Conservation (phyloP, 2,113 vertebrate genomes). For the Microtus richardsoni region DNA sequence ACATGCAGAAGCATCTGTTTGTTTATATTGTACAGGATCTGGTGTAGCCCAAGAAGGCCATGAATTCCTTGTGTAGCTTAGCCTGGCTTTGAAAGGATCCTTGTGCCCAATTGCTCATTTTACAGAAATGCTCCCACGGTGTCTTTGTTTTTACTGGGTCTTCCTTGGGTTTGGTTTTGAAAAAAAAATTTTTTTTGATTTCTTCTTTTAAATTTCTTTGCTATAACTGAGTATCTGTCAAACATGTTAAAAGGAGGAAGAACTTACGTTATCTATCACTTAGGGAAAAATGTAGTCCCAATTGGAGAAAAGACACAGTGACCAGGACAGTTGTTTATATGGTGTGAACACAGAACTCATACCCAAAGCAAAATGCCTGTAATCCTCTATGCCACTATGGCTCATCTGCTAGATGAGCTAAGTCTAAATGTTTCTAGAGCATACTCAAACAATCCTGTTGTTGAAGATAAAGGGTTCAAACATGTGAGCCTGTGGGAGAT, state of each 20-base stretch:
- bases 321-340: not conserved
- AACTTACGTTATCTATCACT: not conserved
- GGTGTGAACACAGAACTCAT: not conserved
- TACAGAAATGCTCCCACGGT: not conserved
- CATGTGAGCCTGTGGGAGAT: not conserved
- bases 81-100: not conserved
- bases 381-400: too few relatives aligned
- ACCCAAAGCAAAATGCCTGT: not conserved
- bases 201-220: not conserved
- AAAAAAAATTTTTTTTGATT: too few relatives aligned
- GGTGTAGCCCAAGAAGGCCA: not conserved
- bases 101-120: too few relatives aligned
- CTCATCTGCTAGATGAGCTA: not conserved
- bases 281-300: not conserved
- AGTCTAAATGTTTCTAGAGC: not conserved
- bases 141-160: not conserved
- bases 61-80: accelerated
- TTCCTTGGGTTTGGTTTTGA: not conserved
- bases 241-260: not conserved
- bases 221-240: accelerated
- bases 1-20: not conserved
- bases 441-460: accelerated
- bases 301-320: not conserved
- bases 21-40: not conserved
- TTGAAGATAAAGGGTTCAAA: not conserved